These are phyloP conservation scores for Porites australiensis DNA, from an alignment of 64 coral and sea anemone genomes.

Conservation along the genomic window DNA sequence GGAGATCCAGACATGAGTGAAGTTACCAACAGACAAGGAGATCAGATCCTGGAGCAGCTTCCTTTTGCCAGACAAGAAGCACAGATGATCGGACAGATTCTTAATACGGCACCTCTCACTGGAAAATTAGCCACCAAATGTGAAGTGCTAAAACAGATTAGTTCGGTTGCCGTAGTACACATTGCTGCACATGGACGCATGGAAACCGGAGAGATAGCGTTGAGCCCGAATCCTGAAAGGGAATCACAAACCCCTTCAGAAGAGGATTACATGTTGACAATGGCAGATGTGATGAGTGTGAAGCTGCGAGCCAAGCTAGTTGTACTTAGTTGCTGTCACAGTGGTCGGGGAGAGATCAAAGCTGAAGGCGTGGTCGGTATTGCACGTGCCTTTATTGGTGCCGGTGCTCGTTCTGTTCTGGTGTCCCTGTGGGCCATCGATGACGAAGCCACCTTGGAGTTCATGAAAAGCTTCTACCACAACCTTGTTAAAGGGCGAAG, in stretches of 20 bases:
- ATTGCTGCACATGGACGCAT: neutral
- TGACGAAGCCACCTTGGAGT: neutral
- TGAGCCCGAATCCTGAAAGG: neutral
- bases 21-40: neutral
- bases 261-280: neutral
- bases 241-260: neutral
- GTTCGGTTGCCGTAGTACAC: neutral
- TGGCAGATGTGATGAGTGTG: neutral
- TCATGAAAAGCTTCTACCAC: neutral
- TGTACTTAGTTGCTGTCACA: neutral
- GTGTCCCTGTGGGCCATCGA: neutral
- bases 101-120: neutral
- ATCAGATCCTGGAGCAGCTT: neutral
- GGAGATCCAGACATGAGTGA: neutral
- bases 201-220: neutral
- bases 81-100: neutral
- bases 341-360: neutral
- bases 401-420: constrained; percentile 8
- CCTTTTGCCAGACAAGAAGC: neutral
- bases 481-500: neutral
- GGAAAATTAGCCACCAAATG: neutral
- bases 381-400: neutral
- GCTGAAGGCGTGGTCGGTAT: constrained; percentile 3
- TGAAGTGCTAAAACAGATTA: neutral
- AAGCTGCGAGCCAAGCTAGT: neutral